Percentiles rank a stretch among this genome's conserved stretches.
Conservation (phyloP, 2,797 vertebrate species). For the Vultur gryphus region DNA sequence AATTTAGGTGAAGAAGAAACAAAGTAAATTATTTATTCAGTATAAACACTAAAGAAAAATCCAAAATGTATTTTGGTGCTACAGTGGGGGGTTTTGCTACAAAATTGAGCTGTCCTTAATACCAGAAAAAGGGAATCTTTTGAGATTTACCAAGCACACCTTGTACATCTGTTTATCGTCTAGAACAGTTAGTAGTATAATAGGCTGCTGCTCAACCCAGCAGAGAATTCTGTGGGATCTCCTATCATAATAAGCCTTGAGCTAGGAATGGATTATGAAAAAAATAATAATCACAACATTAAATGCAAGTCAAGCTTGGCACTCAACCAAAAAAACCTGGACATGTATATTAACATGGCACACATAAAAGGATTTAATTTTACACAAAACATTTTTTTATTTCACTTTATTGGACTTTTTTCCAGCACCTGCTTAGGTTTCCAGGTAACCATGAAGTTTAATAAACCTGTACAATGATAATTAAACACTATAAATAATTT, state of each 20-base stretch:
- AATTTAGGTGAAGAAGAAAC: not conserved
- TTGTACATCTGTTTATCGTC: conserved; percentile 35
- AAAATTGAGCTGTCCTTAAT: conserved; percentile 38
- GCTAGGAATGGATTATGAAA: conserved; percentile 21
- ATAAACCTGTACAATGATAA: conserved; percentile 72
- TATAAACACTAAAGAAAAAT: conserved; percentile 55
- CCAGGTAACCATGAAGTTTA: conserved; percentile 74
- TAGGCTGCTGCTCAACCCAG: not conserved
- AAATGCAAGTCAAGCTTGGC: conserved; percentile 29
- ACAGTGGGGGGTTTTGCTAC: not conserved
- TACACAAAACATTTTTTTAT: conserved; percentile 39
- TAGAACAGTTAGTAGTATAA: conserved; percentile 4
- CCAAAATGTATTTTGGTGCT: not conserved
- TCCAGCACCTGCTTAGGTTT: conserved; percentile 50
- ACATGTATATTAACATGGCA: not conserved
- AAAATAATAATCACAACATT: conserved; percentile 42
- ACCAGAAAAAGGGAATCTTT: not conserved
- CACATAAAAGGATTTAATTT: conserved; percentile 48
- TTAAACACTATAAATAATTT: conserved; percentile 77
- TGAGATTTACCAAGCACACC: not conserved
- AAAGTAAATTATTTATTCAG: conserved; percentile 33
- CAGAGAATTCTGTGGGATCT: not conserved
- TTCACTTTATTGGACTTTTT: conserved; percentile 56
- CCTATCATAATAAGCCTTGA: conserved; percentile 12
- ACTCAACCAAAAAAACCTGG: not conserved